These are phyloP conservation scores for Paramormyrops kingsleyae DNA, from an alignment of 2,113 vertebrate species.

Conservation along the genomic window DNA sequence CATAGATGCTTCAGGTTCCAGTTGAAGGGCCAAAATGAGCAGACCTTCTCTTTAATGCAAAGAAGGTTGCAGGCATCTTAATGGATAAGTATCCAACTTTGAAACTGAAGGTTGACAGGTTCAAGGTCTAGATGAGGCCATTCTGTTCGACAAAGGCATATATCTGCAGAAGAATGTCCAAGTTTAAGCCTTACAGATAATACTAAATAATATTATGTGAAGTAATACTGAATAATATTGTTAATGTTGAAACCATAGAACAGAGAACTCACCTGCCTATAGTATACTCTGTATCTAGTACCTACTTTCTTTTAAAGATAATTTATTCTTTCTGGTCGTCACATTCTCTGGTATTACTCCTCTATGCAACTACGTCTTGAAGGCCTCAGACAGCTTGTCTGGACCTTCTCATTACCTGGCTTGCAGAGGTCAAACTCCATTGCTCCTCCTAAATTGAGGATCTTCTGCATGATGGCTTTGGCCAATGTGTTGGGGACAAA, in stretches of 20 bases:
- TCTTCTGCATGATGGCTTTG: conserved; percentile 81
- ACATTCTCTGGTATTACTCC: background rate
- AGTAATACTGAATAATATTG: background rate
- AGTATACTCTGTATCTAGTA: background rate
- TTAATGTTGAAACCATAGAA: background rate
- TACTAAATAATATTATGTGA: background rate
- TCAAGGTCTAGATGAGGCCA: background rate
- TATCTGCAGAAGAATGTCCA: background rate
- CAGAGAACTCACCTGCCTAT: background rate
- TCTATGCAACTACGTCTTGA: background rate
- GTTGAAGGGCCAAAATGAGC: background rate
- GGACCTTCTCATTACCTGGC: conserved; percentile 63
- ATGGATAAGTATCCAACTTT: background rate
- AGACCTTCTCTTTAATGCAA: background rate
- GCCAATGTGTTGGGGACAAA: conserved; percentile 79
- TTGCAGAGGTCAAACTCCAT: conserved; percentile 90
- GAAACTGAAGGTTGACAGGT: background rate
- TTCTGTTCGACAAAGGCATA: background rate
- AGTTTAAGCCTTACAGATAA: background rate
- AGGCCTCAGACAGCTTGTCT: background rate
- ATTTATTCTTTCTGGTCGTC: background rate
- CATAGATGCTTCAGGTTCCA: background rate
- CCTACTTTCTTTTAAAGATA: background rate
- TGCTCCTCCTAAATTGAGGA: conserved; percentile 81
- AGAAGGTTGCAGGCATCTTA: background rate